Base-by-base conservation (phyloP, 2,113 vertebrate genomes). In the Zingel zingel region DNA sequence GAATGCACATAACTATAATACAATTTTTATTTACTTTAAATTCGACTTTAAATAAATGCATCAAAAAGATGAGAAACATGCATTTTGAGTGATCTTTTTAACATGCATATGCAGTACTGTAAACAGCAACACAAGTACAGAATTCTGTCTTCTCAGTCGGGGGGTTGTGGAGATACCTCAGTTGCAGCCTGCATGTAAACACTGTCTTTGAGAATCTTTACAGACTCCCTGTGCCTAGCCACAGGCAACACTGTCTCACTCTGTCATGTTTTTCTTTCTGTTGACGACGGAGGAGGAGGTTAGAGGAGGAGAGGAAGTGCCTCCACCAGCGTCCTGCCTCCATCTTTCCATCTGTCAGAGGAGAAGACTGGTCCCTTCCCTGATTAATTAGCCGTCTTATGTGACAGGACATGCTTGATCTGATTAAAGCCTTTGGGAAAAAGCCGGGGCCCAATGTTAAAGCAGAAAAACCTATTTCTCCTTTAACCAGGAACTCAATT, bases 371-470 rank as follows among this genome's bases (percentile, higher is more conserved):
- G 72, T 85, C 86, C 82, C 82, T 86, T 85, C 81, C 64, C 84
- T 87, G 91, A 93, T 91, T 94, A 92, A 93, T 94, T 92, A 93
- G 89, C 88, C 65, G 66, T 85, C 89, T 91, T 93, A 92, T 93
- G 89, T 83, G 90, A 91, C 90, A 90, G 91, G 90, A 91, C 92
- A 86, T 75, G 86, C 92, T 92, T 86, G 91, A 94, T 92, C 90
- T 86, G 91, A 93, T 93, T 91, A 91, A 91, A 92, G 88, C 91
- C 86, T 82, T 61, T n/a, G 87, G 86, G 81, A 88, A 69, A 75
- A 85, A 83, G 75, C 67, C 53, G 68, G 21, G 78, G 48, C 81
- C 79, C 50, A 18, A 62, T 19, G 76, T 70, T 50, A 79, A 85
- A 77, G 74, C 64, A 59, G 58, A 36, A 54, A 86, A 78, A 89